phyloP scores from a whole-genome alignment of 30 jellyfish, hydroid and myxozoan species.

The Chrysaora quinquecirrha region DNA sequence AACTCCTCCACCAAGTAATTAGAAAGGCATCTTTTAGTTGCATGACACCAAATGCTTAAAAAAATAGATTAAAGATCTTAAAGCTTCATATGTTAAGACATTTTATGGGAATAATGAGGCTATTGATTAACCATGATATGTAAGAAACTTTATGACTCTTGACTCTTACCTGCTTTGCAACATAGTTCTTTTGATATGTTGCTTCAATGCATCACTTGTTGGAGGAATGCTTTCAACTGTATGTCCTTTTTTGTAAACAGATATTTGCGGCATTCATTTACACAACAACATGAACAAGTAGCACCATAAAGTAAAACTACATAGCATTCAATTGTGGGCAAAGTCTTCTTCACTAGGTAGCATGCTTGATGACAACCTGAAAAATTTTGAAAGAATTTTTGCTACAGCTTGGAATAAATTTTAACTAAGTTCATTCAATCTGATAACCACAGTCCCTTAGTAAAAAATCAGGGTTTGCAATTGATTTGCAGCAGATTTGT shows the following conservation, averaged over 20 bases:
- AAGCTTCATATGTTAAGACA: neutral
- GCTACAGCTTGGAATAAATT: neutral
- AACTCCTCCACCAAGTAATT: neutral
- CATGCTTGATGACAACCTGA: neutral
- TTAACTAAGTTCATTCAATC: neutral
- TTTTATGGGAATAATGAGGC: neutral
- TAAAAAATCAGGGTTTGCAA: no score
- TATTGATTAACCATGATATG: neutral
- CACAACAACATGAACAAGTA: neutral
- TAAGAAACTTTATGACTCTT: neutral
- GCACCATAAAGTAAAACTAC: conserved; percentile 22
- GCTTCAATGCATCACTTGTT: conserved; percentile 4
- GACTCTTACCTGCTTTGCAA: neutral
- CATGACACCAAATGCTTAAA: neutral
- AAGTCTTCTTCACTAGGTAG: neutral
- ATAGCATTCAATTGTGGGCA: neutral
- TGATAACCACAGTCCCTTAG: neutral
- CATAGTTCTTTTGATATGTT: neutral
- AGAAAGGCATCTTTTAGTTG: neutral
- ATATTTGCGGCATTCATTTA: neutral
- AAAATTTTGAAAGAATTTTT: neutral
- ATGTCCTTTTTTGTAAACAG: conserved; percentile 19
- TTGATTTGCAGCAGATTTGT: no score
- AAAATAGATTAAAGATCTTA: neutral
- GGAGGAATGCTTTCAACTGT: conserved; percentile 1